Evolutionary conservation across 2,797 vertebrate species (phyloP).

Genomic region (Acanthurus tractus): DNA sequence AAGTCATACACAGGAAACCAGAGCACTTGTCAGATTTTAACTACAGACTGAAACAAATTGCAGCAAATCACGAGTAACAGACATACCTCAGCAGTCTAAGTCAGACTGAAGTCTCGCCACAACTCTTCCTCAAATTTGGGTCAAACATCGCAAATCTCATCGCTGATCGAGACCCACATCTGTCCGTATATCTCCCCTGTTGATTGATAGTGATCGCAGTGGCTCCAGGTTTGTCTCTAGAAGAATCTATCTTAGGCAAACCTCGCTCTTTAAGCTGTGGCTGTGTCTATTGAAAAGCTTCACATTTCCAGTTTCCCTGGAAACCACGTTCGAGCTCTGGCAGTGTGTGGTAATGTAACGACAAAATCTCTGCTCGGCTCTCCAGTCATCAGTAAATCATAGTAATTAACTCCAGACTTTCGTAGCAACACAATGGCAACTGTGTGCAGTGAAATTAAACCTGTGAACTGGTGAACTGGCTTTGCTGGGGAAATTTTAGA

Average conservation of each 20-base stretch:
- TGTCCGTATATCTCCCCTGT: conserved; percentile 57
- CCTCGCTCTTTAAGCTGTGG: conserved; percentile 84
- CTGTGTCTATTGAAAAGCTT: conserved; percentile 86
- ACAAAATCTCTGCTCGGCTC: conserved; percentile 79
- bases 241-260: conserved; percentile 86
- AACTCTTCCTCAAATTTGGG: conserved; percentile 58
- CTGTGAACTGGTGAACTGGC: conserved; percentile 42
- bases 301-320: conserved; percentile 90
- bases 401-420: conserved; percentile 81
- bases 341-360: conserved; percentile 85
- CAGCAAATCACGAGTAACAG: conserved; percentile 36
- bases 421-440: conserved; percentile 59
- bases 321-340: conserved; percentile 85
- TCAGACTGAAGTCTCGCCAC: conserved; percentile 69
- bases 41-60: conserved; percentile 23
- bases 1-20: conserved; percentile 38
- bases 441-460: conserved; percentile 43
- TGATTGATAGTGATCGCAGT: conserved; percentile 74
- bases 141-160: conserved; percentile 60
- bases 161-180: conserved; percentile 44
- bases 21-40: conserved; percentile 16
- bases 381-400: conserved; percentile 83
- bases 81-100: conserved; percentile 81
- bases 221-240: conserved; percentile 84
- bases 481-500: conserved; percentile 36